phyloP scores from a whole-genome alignment of 2,888 invertebrate genomes.

The Amiota mariae region DNA sequence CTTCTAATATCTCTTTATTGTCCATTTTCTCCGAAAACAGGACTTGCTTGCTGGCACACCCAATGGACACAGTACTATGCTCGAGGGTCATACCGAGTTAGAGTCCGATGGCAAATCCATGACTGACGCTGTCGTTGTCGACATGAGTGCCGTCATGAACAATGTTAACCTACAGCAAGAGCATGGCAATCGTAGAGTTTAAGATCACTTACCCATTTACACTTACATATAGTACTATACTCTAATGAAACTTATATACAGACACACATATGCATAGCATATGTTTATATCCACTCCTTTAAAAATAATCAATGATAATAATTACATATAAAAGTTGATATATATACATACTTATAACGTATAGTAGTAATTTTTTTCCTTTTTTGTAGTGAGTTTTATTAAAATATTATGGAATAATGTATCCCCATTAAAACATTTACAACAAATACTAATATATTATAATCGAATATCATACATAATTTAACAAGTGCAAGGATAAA shows the following conservation, averaged over 20 bases:
- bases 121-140: slow-evolving; percentile 77
- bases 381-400: neutral
- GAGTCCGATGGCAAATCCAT: slow-evolving; percentile 74
- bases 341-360: too few relatives aligned
- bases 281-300: neutral
- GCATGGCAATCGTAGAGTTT: slow-evolving; percentile 59
- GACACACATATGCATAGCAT: slow-evolving; percentile 28
- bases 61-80: slow-evolving; percentile 74
- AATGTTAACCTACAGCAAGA: slow-evolving; percentile 64
- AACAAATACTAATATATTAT: neutral
- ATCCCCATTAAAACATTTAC: neutral
- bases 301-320: too few relatives aligned
- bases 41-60: slow-evolving; percentile 73
- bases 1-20: neutral
- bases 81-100: slow-evolving; percentile 75
- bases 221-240: slow-evolving; percentile 29
- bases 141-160: slow-evolving; percentile 75
- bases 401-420: neutral
- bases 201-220: slow-evolving; percentile 38
- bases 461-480: neutral
- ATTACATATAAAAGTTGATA: too few relatives aligned
- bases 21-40: slow-evolving; percentile 65
- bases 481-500: slow-evolving; percentile 10
- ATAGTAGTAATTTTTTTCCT: too few relatives aligned
- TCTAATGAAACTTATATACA: slow-evolving; percentile 13